Conservation (phyloP, 2,113 vertebrate species). For the Rhagologus leucostigma region DNA sequence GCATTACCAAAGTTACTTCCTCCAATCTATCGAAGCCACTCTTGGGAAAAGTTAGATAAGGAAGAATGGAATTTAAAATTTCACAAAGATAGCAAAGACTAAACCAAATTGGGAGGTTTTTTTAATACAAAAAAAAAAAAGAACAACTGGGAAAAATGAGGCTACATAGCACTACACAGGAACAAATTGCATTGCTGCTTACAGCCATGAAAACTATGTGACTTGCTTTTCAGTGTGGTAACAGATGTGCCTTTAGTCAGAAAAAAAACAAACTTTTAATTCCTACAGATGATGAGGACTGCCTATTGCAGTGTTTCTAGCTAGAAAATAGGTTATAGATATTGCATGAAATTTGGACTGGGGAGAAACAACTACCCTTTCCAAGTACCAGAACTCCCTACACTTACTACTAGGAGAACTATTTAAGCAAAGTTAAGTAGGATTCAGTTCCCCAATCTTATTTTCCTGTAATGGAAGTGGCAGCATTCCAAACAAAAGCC, state of each 20-base stretch:
- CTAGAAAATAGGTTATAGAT: neutral
- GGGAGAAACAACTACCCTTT: neutral
- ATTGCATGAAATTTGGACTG: neutral
- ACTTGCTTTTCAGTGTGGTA: neutral
- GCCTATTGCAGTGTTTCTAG: neutral
- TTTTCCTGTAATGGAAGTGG: neutral
- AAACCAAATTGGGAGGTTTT: neutral
- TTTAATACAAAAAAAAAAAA: neutral
- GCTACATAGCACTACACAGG: neutral
- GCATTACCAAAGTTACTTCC: conserved; percentile 13
- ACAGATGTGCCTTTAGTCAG: neutral
- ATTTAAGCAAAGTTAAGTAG: neutral
- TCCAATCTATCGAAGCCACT: neutral
- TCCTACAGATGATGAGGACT: neutral
- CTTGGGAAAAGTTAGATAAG: neutral
- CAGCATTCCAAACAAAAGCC: neutral
- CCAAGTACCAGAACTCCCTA: neutral
- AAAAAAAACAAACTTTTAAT: neutral
- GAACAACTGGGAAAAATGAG: neutral
- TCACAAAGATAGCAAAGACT: neutral
- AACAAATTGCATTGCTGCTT: neutral
- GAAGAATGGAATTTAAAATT: neutral
- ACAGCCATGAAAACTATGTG: neutral
- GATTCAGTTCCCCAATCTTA: neutral
- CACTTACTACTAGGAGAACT: neutral